A percentile compares a stretch with the other conserved stretches of the same genome.
phyloP scores from a whole-genome alignment of 2,888 invertebrate species.

The Leptinotarsa tumamoca region DNA sequence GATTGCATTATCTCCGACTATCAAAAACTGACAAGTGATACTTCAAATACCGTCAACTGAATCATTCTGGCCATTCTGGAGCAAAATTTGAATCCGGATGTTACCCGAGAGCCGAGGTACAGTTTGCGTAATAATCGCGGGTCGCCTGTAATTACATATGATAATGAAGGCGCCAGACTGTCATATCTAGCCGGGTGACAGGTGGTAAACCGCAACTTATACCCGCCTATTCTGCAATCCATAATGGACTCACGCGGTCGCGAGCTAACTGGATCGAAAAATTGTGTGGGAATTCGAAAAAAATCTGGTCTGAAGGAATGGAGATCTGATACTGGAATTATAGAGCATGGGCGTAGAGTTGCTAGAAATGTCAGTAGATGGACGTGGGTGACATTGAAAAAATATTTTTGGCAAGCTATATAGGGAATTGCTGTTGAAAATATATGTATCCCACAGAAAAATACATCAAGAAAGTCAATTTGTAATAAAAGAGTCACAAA shows the following conservation, averaged over 20 bases:
- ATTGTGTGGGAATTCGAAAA: slow-evolving; percentile 22
- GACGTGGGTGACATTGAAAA: too few relatives aligned
- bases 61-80: neutral
- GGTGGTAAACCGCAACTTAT: slow-evolving; percentile 46
- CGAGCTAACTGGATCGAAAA: slow-evolving; percentile 26
- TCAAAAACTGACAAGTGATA: neutral
- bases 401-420: too few relatives aligned
- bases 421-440: too few relatives aligned
- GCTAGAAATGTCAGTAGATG: neutral
- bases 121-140: slow-evolving; percentile 49
- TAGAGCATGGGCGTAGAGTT: slow-evolving; percentile 7
- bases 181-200: slow-evolving; percentile 43
- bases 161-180: slow-evolving; percentile 52
- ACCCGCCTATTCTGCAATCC: slow-evolving; percentile 21
- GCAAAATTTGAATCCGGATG: slow-evolving; percentile 19
- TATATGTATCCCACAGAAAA: too few relatives aligned
- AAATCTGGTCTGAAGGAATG: neutral
- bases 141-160: slow-evolving; percentile 49
- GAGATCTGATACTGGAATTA: slow-evolving; percentile 16
- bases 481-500: too few relatives aligned
- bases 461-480: too few relatives aligned
- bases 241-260: slow-evolving; percentile 18
- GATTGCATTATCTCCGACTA: neutral
- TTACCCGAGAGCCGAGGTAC: slow-evolving; percentile 23
- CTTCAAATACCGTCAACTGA: neutral